Conservation (phyloP, 1,140 invertebrate species). For the Procambarus clarkii region DNA sequence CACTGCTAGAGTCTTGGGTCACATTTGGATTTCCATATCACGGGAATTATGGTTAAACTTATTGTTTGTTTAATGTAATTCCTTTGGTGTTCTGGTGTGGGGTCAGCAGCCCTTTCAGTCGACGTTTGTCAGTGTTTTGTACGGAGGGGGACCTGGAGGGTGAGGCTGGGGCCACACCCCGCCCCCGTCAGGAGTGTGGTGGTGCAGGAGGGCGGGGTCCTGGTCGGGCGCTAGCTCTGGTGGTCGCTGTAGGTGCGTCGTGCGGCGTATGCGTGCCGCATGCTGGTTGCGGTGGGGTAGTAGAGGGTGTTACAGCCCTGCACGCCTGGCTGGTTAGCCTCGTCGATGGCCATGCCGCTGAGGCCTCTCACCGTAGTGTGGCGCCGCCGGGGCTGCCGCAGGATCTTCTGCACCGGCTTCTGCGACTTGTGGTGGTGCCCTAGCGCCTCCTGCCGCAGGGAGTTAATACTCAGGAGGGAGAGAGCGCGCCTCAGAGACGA, state of each 20-base stretch:
- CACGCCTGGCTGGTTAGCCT: slow-evolving; percentile 19
- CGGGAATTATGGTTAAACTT: too few species aligned
- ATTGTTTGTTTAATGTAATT: too few species aligned
- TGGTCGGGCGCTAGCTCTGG: slow-evolving; percentile 6
- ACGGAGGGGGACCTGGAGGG: neutral
- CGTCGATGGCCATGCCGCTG: slow-evolving; percentile 61
- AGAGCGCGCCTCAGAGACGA: slow-evolving; percentile 48
- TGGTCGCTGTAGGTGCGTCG: slow-evolving; percentile 47
- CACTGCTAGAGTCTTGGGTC: too few species aligned
- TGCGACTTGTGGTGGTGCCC: slow-evolving; percentile 20
- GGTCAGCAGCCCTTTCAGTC: neutral
- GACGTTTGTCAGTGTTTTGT: neutral
- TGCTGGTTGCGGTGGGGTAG: slow-evolving; percentile 48
- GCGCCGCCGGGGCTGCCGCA: slow-evolving; percentile 47
- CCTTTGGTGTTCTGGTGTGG: neutral
- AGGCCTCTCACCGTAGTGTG: slow-evolving; percentile 56
- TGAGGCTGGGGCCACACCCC: neutral
- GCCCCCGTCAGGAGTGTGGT: neutral
- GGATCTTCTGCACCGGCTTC: slow-evolving; percentile 56
- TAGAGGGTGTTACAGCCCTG: slow-evolving; percentile 46
- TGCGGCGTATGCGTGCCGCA: slow-evolving; percentile 27
- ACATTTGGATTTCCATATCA: too few species aligned
- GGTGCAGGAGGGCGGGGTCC: neutral
- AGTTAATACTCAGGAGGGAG: slow-evolving; percentile 62
- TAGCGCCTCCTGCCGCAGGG: slow-evolving; percentile 22